phyloP scores from a whole-genome alignment of 2,888 invertebrate genomes.

The Pyrrhosoma nymphula region DNA sequence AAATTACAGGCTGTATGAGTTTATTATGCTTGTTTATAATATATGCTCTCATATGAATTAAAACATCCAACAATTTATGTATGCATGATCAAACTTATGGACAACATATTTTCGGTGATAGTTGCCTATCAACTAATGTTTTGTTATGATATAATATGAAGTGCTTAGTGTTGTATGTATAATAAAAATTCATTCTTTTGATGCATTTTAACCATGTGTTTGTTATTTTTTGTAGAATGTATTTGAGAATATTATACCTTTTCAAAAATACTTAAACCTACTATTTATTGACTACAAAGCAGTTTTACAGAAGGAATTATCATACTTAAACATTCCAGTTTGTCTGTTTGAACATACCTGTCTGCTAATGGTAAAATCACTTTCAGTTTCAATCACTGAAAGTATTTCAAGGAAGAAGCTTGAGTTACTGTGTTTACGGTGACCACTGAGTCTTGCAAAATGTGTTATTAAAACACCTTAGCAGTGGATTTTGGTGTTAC shows the following conservation, averaged over 20 bases:
- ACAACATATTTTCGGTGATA: conserved; percentile 64
- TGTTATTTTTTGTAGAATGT: conserved; percentile 31
- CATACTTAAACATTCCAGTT: background rate
- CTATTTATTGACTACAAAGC: background rate
- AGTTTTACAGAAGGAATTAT: background rate
- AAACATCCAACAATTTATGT: conserved; percentile 60
- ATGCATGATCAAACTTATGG: conserved; percentile 58
- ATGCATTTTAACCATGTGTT: conserved; percentile 57
- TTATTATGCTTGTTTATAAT: conserved; percentile 55
- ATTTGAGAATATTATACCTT: background rate
- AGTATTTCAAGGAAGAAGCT: too few relatives aligned
- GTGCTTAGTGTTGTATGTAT: conserved; percentile 67
- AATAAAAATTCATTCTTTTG: conserved; percentile 65
- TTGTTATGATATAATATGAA: conserved; percentile 61
- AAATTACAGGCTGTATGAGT: conserved; percentile 54
- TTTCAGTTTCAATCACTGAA: too few relatives aligned
- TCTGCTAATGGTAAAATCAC: too few relatives aligned
- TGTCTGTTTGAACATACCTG: background rate
- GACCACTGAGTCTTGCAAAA: too few relatives aligned
- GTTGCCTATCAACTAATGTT: conserved; percentile 66
- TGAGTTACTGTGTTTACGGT: too few relatives aligned
- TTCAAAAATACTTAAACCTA: background rate
- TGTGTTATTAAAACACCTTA: too few relatives aligned
- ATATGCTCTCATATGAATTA: conserved; percentile 54
- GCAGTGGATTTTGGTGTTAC: too few relatives aligned